Evolutionary conservation across 92 coral and sea anemone genomes (phyloP).

Genomic region (Phenganax subtilis): DNA sequence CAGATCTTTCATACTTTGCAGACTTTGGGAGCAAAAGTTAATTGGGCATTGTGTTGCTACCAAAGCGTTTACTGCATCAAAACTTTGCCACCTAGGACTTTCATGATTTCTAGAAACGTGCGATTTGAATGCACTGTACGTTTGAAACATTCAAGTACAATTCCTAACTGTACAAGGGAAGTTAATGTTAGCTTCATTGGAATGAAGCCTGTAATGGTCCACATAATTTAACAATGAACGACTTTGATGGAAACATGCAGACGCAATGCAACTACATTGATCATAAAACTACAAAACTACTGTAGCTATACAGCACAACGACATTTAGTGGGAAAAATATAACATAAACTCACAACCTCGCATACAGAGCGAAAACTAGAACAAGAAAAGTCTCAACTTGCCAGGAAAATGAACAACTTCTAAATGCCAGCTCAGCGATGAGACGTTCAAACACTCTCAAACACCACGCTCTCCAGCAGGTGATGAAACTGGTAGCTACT

Average conservation of each 20-base stretch:
- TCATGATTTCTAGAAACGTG: conserved; percentile 25
- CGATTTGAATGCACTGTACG: conserved; percentile 20
- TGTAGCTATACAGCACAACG: background rate
- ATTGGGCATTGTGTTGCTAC: no score
- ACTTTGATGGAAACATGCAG: conserved; percentile 3
- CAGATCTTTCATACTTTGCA: background rate
- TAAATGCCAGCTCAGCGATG: background rate
- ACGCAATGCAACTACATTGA: conserved; percentile 11
- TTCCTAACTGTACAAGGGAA: conserved; percentile 29
- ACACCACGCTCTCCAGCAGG: background rate
- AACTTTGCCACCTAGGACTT: background rate
- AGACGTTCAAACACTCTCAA: background rate
- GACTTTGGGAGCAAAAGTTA: background rate
- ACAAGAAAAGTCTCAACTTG: background rate
- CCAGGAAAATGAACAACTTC: background rate
- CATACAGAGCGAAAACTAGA: background rate
- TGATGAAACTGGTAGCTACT: background rate
- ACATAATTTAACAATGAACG: conserved; percentile 14
- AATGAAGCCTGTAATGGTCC: conserved; percentile 24
- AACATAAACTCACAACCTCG: background rate
- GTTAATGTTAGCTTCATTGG: conserved; percentile 13
- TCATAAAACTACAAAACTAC: background rate
- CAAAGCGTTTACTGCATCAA: no score
- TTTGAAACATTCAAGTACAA: conserved; percentile 21
- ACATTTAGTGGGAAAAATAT: background rate